phyloP scores from a whole-genome alignment of 2,888 invertebrate genomes.

The Lydus trimaculatus region DNA sequence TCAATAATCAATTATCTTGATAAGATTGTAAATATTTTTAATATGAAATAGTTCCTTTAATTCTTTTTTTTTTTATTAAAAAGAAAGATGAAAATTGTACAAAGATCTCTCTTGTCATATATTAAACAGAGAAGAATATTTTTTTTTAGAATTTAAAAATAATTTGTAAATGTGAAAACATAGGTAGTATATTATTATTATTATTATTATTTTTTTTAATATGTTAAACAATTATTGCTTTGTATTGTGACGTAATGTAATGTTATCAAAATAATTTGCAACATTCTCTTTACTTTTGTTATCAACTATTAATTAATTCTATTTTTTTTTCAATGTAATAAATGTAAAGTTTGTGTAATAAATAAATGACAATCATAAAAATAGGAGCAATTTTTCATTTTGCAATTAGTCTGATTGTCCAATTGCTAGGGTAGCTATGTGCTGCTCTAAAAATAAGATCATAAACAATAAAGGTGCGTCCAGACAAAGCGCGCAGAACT shows the following conservation, averaged over 20 bases:
- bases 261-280: not conserved
- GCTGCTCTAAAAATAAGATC: too few relatives aligned
- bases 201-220: not conserved
- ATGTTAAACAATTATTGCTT: not conserved
- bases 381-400: not conserved
- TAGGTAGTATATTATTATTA: not conserved
- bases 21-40: not conserved
- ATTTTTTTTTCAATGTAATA: not conserved
- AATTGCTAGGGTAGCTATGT: too few relatives aligned
- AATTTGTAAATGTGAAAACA: not conserved
- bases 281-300: not conserved
- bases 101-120: not conserved
- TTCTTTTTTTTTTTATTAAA: too few relatives aligned
- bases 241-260: not conserved
- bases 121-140: not conserved
- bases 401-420: too few relatives aligned
- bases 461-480: too few relatives aligned
- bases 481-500: too few relatives aligned
- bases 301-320: not conserved
- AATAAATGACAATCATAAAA: slow-evolving; percentile 5
- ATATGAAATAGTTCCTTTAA: not conserved
- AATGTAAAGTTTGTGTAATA: slow-evolving; percentile 2
- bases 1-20: not conserved
- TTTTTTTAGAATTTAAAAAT: not conserved
- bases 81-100: not conserved